Conservation (phyloP, 2,888 invertebrate genomes). For the Drosophila eohydei region DNA sequence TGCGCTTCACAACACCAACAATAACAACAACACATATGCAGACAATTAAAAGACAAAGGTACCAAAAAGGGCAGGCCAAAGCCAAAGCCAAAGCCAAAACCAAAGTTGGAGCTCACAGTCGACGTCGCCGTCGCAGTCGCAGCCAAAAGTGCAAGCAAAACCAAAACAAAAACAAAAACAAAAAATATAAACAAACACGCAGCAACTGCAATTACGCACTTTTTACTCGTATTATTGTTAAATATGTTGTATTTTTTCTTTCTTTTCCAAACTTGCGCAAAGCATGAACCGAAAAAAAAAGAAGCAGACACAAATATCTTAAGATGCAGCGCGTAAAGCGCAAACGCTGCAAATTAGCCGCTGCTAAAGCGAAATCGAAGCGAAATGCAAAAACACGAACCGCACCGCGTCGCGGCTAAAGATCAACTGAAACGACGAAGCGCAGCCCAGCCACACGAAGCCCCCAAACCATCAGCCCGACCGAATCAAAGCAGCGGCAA, state of each 20-base stretch:
- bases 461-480: conserved; percentile 6
- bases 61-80: conserved; percentile 47
- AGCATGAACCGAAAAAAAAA: conserved; percentile 31
- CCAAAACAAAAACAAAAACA: conserved; percentile 8
- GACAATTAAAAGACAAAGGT: conserved; percentile 39
- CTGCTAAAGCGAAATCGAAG: conserved; percentile 14
- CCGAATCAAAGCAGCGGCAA: conserved; percentile 18
- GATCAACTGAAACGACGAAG: conserved; percentile 54
- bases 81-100: conserved; percentile 11
- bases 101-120: neutral
- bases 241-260: conserved; percentile 2
- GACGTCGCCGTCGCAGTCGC: neutral
- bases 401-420: conserved; percentile 53
- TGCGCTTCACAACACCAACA: conserved; percentile 60
- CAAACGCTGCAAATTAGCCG: conserved; percentile 19
- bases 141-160: conserved; percentile 24
- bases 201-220: conserved; percentile 59
- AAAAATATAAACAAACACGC: conserved; percentile 26
- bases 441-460: conserved; percentile 9
- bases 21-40: conserved; percentile 22
- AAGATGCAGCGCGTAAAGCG: conserved; percentile 41
- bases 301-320: conserved; percentile 13
- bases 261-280: conserved; percentile 52
- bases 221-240: conserved; percentile 35
- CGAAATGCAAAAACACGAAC: conserved; percentile 31